Evolutionary conservation across 2,888 invertebrate species (phyloP).

Genomic region (Phymatocera aterrima): DNA sequence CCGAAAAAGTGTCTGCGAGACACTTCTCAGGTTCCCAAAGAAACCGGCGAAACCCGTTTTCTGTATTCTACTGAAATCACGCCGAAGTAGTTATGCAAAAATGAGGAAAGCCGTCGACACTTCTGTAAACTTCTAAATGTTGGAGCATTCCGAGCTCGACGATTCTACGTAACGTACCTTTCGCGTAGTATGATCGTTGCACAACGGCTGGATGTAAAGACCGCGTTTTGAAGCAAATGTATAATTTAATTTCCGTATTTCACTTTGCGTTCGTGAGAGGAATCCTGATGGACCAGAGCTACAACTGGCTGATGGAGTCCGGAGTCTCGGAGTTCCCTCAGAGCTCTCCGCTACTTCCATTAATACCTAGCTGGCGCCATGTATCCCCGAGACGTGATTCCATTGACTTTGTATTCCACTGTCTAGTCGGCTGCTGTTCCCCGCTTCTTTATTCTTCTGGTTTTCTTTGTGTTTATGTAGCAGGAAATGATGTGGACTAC

Average conservation of each 20-base stretch:
- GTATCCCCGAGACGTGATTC: conserved; percentile 38
- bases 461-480: background rate
- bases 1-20: background rate
- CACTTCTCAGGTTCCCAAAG: background rate
- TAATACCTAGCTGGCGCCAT: conserved; percentile 28
- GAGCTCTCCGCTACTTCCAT: conserved; percentile 26
- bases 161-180: conserved; percentile 6
- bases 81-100: conserved; percentile 14
- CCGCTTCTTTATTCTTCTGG: background rate
- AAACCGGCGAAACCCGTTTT: background rate
- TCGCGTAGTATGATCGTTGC: background rate
- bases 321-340: conserved; percentile 11
- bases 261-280: conserved; percentile 39
- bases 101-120: conserved; percentile 7
- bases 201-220: conserved; percentile 26
- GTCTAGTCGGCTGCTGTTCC: conserved; percentile 19
- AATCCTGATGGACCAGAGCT: conserved; percentile 37
- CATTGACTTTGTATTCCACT: conserved; percentile 39
- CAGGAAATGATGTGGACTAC: conserved; percentile 1
- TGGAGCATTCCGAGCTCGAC: conserved; percentile 4
- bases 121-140: conserved; percentile 6
- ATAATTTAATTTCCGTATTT: conserved; percentile 40
- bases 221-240: conserved; percentile 39
- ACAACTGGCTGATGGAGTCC: conserved; percentile 29
- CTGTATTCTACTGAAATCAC: conserved; percentile 3